These are phyloP conservation scores for Oligia latruncula DNA, from an alignment of 2,888 invertebrate species.

Conservation along the genomic window DNA sequence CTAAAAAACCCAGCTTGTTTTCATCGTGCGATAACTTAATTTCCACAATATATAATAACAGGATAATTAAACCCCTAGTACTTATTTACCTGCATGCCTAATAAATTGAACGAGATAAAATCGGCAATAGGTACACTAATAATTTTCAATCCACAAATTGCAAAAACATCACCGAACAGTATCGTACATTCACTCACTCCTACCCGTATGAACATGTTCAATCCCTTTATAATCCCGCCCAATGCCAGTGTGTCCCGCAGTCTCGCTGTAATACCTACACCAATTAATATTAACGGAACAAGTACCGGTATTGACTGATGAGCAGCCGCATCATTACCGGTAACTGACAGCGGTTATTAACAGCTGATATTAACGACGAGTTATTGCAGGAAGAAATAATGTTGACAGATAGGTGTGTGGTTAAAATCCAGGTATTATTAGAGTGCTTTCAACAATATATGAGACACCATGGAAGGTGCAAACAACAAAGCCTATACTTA, in stretches of 20 bases:
- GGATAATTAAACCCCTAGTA: background rate
- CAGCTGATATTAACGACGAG: constrained; percentile 7
- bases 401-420: background rate
- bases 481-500: background rate
- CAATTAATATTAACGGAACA: constrained; percentile 25
- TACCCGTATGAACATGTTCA: background rate
- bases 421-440: background rate
- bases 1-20: no score
- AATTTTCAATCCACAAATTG: background rate
- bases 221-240: constrained; percentile 19
- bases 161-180: background rate
- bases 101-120: background rate
- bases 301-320: constrained; percentile 13
- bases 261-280: background rate
- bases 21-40: background rate
- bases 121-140: background rate
- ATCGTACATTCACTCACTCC: background rate
- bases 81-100: background rate
- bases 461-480: background rate
- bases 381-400: constrained; percentile 14
- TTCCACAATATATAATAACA: background rate
- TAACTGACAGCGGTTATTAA: constrained; percentile 30
- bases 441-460: background rate
- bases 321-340: constrained; percentile 12
- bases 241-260: background rate